These are phyloP conservation scores for Hypomesus transpacificus DNA, from an alignment of 2,113 vertebrate genomes.

Conservation along the genomic window DNA sequence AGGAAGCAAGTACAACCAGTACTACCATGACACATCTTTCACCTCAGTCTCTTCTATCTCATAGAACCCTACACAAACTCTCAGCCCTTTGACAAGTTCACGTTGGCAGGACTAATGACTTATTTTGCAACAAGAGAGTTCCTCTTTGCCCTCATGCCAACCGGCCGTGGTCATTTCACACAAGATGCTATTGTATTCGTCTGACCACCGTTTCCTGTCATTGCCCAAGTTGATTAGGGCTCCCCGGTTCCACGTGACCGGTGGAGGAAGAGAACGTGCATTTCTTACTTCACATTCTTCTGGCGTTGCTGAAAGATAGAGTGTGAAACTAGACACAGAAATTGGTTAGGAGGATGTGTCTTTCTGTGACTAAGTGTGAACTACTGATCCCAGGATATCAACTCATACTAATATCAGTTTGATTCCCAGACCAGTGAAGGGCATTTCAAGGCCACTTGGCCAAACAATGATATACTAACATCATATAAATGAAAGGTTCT, in stretches of 20 bases:
- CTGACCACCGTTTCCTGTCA: constrained; percentile 39
- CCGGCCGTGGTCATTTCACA: constrained; percentile 17
- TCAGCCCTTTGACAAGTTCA: no score
- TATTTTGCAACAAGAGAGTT: no score
- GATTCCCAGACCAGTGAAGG: no score
- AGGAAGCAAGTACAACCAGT: neutral
- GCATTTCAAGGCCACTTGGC: no score
- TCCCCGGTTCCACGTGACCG: constrained; percentile 26
- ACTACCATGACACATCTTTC: constrained; percentile 3
- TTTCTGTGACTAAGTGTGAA: constrained; percentile 1
- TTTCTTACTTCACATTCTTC: constrained; percentile 6
- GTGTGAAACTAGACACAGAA: constrained; percentile 38
- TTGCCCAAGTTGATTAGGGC: constrained; percentile 31
- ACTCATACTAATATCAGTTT: no score
- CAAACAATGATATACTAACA: no score
- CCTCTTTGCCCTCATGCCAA: no score
- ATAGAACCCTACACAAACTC: no score
- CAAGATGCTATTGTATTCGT: neutral
- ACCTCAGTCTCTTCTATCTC: no score
- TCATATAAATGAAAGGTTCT: no score
- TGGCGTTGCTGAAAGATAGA: constrained; percentile 26
- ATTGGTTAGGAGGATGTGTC: constrained; percentile 30
- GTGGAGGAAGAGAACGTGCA: constrained; percentile 39
- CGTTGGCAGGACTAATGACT: no score
- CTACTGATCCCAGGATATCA: no score